Percentiles rank a stretch among this genome's conserved stretches.
Evolutionary conservation across 2,888 invertebrate species (phyloP).

Genomic region (Dicycla oo): DNA sequence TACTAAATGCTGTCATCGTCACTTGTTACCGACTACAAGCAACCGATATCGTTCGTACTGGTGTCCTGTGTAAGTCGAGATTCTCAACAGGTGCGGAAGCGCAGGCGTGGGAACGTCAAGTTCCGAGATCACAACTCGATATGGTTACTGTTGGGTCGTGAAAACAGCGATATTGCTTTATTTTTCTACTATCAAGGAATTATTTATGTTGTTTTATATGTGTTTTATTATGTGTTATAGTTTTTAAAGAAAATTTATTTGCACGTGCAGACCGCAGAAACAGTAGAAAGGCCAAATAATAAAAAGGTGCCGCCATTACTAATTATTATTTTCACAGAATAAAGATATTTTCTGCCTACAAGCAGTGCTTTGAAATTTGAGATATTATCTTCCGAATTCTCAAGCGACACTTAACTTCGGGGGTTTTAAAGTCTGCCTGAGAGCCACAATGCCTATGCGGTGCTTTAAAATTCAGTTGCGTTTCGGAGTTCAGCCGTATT

Average conservation of each 20-base stretch:
- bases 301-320: neutral
- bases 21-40: neutral
- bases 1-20: neutral
- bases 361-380: neutral
- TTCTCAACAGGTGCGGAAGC: constrained; percentile 71
- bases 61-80: constrained; percentile 73
- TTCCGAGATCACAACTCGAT: constrained; percentile 68
- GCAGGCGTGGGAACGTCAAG: constrained; percentile 70
- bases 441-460: neutral
- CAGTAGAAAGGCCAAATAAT: too few relatives aligned
- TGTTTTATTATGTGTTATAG: too few relatives aligned
- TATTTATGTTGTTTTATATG: too few relatives aligned
- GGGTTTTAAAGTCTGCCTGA: neutral
- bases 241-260: neutral
- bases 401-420: neutral
- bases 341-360: neutral
- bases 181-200: neutral
- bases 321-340: too few relatives aligned
- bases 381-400: neutral
- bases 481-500: neutral
- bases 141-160: constrained; percentile 33
- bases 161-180: neutral
- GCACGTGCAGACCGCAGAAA: neutral
- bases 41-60: constrained; percentile 33
- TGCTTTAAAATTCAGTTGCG: neutral